Percentiles rank a stretch among this genome's conserved stretches.
Conservation (phyloP, 2,888 invertebrate species). For the Aspidapion aeneum region DNA sequence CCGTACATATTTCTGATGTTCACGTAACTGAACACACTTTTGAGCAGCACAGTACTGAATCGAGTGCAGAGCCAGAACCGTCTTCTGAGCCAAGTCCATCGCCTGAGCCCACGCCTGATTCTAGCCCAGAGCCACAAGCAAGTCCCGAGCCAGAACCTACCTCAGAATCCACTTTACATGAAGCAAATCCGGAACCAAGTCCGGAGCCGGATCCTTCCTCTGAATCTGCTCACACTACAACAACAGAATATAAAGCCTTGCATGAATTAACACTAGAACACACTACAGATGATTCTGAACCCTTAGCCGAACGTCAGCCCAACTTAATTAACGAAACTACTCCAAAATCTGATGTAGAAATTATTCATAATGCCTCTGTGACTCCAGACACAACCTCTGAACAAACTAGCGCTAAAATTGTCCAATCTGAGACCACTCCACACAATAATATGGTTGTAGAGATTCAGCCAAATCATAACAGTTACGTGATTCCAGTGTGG, state of each 20-base stretch:
- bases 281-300: constrained; percentile 10
- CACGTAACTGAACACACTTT: not conserved
- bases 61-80: constrained; percentile 29
- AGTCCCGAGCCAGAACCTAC: constrained; percentile 28
- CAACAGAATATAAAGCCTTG: constrained; percentile 3
- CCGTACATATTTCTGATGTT: constrained; percentile 12
- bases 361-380: not conserved
- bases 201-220: constrained; percentile 2
- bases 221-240: not conserved
- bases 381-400: not conserved
- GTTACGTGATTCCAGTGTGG: not conserved
- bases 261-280: not conserved
- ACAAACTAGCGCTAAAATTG: not conserved
- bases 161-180: not conserved
- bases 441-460: not conserved
- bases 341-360: not conserved
- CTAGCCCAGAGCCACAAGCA: constrained; percentile 29
- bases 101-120: constrained; percentile 39
- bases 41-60: not conserved
- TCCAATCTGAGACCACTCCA: not conserved
- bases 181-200: not conserved
- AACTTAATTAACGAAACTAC: not conserved
- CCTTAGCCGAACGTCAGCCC: not conserved
- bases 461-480: not conserved
- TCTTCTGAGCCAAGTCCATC: constrained; percentile 28